Evolutionary conservation across 2,888 invertebrate genomes (phyloP).

Genomic region (Linyphia triangularis): DNA sequence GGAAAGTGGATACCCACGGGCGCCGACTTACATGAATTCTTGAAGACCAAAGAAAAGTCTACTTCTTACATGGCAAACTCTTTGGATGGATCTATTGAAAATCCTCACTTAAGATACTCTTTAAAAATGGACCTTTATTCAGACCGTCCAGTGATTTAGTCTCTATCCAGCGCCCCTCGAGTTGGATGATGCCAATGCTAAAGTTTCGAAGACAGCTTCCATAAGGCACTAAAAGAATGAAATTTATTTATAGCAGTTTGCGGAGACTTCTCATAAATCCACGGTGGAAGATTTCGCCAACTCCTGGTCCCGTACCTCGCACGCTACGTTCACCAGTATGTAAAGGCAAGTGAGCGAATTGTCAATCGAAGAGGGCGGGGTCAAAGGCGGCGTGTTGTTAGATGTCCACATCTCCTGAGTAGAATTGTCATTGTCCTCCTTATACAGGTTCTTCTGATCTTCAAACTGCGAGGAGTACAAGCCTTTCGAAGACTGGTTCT

Average conservation of each 20-base stretch:
- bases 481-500: neutral
- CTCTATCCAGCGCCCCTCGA: neutral
- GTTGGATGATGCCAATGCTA: conserved; percentile 7
- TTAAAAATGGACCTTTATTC: neutral
- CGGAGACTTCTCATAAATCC: conserved; percentile 47
- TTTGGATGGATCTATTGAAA: neutral
- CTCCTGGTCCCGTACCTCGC: conserved; percentile 60
- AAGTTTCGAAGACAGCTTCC: conserved; percentile 36
- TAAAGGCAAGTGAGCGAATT: conserved; percentile 75
- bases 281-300: conserved; percentile 35
- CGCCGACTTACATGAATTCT: neutral
- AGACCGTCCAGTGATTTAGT: too few species aligned
- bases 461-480: neutral
- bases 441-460: conserved; percentile 19
- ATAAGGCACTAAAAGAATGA: conserved; percentile 69
- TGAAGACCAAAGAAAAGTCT: neutral
- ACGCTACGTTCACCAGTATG: conserved; percentile 76
- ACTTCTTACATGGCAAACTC: neutral
- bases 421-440: conserved; percentile 49
- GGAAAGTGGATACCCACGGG: conserved; percentile 1
- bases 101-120: neutral
- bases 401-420: conserved; percentile 57
- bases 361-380: conserved; percentile 59
- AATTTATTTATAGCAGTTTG: conserved; percentile 3
- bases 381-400: conserved; percentile 58